Conservation (phyloP, 2,113 vertebrate genomes). For the Petrocephalus zakoni region DNA sequence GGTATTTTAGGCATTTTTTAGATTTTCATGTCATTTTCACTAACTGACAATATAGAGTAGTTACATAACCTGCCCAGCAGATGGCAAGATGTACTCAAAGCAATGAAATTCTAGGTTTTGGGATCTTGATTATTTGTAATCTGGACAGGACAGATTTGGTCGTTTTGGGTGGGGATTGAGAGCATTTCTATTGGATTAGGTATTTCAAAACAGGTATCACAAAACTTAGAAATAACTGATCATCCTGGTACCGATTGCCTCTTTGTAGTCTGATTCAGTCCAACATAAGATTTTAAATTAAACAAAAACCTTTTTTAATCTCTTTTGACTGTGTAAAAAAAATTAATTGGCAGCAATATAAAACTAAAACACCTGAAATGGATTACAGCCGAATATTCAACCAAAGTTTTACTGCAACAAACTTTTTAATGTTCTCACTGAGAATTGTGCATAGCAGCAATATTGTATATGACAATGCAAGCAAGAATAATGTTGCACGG, state of each 20-base stretch:
- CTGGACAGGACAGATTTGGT: neutral
- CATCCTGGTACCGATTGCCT: neutral
- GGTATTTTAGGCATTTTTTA: neutral
- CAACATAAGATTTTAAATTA: neutral
- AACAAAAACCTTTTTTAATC: neutral
- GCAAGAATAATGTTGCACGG: slow-evolving; percentile 1
- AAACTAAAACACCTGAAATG: neutral
- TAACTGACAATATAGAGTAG: neutral
- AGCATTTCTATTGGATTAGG: neutral
- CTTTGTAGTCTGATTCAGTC: neutral
- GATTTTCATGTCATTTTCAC: neutral
- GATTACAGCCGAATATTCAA: neutral
- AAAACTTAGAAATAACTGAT: neutral
- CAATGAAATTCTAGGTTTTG: neutral
- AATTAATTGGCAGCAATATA: neutral
- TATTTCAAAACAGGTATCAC: neutral
- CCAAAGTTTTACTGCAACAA: neutral
- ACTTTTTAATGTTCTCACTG: neutral
- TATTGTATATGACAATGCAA: slow-evolving; percentile 4
- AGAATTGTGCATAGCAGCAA: neutral
- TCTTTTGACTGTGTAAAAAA: neutral
- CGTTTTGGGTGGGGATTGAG: neutral
- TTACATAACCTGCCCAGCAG: slow-evolving; percentile 15
- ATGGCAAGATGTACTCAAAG: slow-evolving; percentile 15
- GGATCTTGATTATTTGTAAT: slow-evolving; percentile 1